Conservation (phyloP, 1,140 invertebrate species). For the Galendromus occidentalis region DNA sequence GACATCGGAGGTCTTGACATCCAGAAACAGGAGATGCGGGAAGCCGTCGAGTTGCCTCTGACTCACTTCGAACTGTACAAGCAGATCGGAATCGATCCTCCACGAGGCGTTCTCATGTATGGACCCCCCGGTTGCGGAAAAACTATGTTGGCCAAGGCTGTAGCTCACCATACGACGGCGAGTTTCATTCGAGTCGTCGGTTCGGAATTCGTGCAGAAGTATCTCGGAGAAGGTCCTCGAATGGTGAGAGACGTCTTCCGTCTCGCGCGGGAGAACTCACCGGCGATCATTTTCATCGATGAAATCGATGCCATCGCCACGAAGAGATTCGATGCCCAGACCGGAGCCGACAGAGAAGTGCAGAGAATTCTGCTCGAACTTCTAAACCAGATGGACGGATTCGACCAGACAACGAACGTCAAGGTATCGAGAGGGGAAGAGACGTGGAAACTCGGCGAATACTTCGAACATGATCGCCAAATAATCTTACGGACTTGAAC, state of each 20-base stretch:
- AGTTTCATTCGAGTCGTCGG: slow-evolving; percentile 40
- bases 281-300: slow-evolving; percentile 97
- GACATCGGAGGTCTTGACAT: slow-evolving; percentile 99
- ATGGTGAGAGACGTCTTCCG: slow-evolving; percentile 99
- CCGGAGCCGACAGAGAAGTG: slow-evolving; percentile 95
- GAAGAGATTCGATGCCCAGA: slow-evolving; percentile 95
- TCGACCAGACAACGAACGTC: slow-evolving; percentile 98
- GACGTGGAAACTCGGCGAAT: neutral
- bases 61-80: slow-evolving; percentile 99
- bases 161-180: slow-evolving; percentile 79
- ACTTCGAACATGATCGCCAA: too few relatives aligned
- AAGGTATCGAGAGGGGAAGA: slow-evolving; percentile 43
- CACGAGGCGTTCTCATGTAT: slow-evolving; percentile 92
- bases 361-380: slow-evolving; percentile 92
- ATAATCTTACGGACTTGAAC: too few relatives aligned
- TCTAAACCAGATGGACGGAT: slow-evolving; percentile 99
- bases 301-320: slow-evolving; percentile 98
- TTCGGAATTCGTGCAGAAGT: slow-evolving; percentile 98
- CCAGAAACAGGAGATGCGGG: slow-evolving; percentile 96
- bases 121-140: slow-evolving; percentile 86
- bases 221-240: slow-evolving; percentile 90
- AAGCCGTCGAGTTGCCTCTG: slow-evolving; percentile 91
- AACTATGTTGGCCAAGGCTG: slow-evolving; percentile 98
- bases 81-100: slow-evolving; percentile 91
- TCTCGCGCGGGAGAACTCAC: slow-evolving; percentile 94